Conservation (phyloP, 2,797 vertebrate species). For the Amniataba percoides region DNA sequence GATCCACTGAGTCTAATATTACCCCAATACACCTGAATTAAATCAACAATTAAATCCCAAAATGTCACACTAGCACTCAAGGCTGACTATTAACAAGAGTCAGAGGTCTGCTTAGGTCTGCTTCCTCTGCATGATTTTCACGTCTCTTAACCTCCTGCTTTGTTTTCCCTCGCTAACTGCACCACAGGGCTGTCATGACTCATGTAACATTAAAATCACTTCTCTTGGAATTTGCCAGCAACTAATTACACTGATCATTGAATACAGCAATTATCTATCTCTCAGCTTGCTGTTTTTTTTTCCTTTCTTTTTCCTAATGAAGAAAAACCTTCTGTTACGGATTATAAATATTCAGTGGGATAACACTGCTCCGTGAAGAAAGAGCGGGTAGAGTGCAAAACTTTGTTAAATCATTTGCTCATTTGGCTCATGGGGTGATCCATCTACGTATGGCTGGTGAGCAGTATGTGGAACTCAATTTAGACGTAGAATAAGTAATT, state of each 20-base stretch:
- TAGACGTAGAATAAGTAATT: conserved; percentile 63
- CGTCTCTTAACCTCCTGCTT: conserved; percentile 53
- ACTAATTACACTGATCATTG: conserved; percentile 87
- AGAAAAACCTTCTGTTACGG: conserved; percentile 71
- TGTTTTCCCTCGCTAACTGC: conserved; percentile 54
- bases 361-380: conserved; percentile 49
- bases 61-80: conserved; percentile 46
- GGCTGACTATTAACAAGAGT: conserved; percentile 40
- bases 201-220: conserved; percentile 78
- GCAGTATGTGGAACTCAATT: conserved; percentile 67
- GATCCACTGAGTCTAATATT: conserved; percentile 17
- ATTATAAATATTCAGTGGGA: conserved; percentile 80
- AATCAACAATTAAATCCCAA: conserved; percentile 41
- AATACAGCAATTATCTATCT: conserved; percentile 84
- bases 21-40: conserved; percentile 26
- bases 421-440: conserved; percentile 68
- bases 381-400: conserved; percentile 56
- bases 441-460: conserved; percentile 66
- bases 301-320: conserved; percentile 71
- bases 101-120: conserved; percentile 37
- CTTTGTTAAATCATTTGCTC: conserved; percentile 78
- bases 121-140: conserved; percentile 38
- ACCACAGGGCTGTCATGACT: conserved; percentile 67
- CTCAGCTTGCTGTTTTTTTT: conserved; percentile 39
- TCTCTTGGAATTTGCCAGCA: conserved; percentile 72